These are phyloP conservation scores for Oryzias curvinotus DNA, from an alignment of 2,113 vertebrate genomes.

Conservation along the genomic window DNA sequence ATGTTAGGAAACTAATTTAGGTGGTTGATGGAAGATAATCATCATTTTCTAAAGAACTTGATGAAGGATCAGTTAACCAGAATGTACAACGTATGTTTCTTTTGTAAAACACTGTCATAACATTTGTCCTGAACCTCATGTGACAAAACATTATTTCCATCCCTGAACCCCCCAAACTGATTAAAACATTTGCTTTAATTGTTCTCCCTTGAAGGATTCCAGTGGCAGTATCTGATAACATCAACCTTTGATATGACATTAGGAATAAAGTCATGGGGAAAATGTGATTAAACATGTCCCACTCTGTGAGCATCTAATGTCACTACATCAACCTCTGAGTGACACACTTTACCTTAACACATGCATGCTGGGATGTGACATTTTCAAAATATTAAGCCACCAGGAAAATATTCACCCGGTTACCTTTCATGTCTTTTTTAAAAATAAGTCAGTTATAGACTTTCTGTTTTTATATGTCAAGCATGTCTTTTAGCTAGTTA, in stretches of 20 bases:
- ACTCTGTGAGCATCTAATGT: conserved; percentile 47
- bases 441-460: neutral
- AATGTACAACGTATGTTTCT: conserved; percentile 9
- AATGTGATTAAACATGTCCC: conserved; percentile 64
- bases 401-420: neutral
- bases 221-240: conserved; percentile 56
- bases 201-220: conserved; percentile 38
- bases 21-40: neutral
- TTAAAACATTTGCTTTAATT: conserved; percentile 50
- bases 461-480: neutral
- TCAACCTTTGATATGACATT: conserved; percentile 68
- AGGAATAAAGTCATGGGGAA: conserved; percentile 61
- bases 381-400: conserved; percentile 8
- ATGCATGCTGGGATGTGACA: neutral
- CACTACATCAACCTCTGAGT: conserved; percentile 34
- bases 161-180: conserved; percentile 51
- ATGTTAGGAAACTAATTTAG: no score
- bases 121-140: conserved; percentile 17
- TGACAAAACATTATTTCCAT: conserved; percentile 33
- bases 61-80: neutral
- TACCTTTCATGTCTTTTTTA: neutral
- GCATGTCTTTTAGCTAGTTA: neutral
- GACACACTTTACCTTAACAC: conserved; percentile 4
- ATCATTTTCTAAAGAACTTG: conserved; percentile 5
- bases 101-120: conserved; percentile 19